Base-by-base conservation (phyloP, 2,888 invertebrate species). In the Diaprepes abbreviatus region DNA sequence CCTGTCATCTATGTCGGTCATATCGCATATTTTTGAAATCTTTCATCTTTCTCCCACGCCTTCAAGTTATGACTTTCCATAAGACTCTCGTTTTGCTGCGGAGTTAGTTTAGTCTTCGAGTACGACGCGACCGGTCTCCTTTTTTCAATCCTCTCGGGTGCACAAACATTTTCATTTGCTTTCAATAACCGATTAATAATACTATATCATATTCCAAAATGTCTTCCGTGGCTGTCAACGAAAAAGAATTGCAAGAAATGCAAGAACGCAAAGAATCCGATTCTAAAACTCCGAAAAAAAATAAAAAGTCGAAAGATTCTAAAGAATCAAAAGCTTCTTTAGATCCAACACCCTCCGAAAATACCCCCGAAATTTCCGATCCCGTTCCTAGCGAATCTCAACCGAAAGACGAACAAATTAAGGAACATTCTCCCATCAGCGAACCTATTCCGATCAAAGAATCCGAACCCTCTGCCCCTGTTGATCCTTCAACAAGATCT, bases 21-120 rank as follows among this genome's bases (percentile, higher is more conserved):
- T 80, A 80, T 78, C 78, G 76, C 81, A 82, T 81, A 83, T 80
- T 83, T 83, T 80, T 80, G 80, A 76, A 79, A 83, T 83, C 82
- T 82, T 79, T 83, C 83, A 82, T 82, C 81, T 76, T 76, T 74
- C 75, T 77, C 79, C 78, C 78, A 78, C 67, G 73, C 57, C 59
- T 52, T 38, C 45, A 31, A 28, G 14, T 60, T 45, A 64, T 64
- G 33, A 58, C 54, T 54, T 52, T 52, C 64, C 65, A 67, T 52
- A 68, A 68, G 63, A 63, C 48, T 36, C 14, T 21, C 48, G 17
- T 31, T 28, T 35, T 35, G 36, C 10, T 19, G 60, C 65, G 21
- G 10, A 60, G 28, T 33, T 24, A 50, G 60, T 40, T 65, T 54
- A 70, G 66, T 68, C 63, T 55, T 62, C 62, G 55, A 45, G 24